Evolutionary conservation across 2,888 invertebrate species (phyloP).

Genomic region (Lasiommata megera): DNA sequence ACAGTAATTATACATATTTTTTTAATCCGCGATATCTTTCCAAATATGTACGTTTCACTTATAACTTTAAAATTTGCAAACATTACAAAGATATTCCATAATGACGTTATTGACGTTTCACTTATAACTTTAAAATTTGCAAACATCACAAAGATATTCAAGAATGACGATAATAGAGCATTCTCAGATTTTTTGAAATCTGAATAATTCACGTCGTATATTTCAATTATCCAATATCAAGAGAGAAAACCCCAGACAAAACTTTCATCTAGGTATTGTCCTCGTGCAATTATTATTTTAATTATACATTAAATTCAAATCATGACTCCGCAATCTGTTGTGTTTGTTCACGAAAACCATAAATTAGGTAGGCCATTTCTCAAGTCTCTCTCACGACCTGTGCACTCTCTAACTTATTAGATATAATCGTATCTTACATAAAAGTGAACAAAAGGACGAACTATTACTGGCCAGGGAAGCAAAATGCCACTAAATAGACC

Average conservation of each 20-base stretch:
- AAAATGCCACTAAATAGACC: background rate
- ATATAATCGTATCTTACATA: constrained; percentile 13
- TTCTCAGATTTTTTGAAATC: background rate
- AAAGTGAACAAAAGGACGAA: constrained; percentile 9
- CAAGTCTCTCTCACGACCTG: constrained; percentile 24
- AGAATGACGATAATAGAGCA: too few relatives aligned
- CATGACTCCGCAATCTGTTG: constrained; percentile 21
- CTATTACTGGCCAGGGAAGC: background rate
- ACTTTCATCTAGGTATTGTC: constrained; percentile 19
- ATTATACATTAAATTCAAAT: constrained; percentile 29
- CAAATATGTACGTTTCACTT: too few relatives aligned
- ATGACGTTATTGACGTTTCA: too few relatives aligned
- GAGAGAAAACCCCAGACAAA: background rate
- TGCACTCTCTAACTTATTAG: constrained; percentile 24
- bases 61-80: too few relatives aligned
- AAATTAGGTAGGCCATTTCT: constrained; percentile 27
- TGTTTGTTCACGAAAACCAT: constrained; percentile 29
- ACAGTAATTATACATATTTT: too few relatives aligned
- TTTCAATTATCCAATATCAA: background rate
- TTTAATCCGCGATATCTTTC: too few relatives aligned
- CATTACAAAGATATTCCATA: too few relatives aligned
- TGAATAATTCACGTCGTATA: background rate
- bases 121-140: too few relatives aligned
- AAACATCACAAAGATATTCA: too few relatives aligned
- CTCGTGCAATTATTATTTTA: constrained; percentile 24